Conservation (phyloP, 2,113 vertebrate species). For the Anguilla japonica region DNA sequence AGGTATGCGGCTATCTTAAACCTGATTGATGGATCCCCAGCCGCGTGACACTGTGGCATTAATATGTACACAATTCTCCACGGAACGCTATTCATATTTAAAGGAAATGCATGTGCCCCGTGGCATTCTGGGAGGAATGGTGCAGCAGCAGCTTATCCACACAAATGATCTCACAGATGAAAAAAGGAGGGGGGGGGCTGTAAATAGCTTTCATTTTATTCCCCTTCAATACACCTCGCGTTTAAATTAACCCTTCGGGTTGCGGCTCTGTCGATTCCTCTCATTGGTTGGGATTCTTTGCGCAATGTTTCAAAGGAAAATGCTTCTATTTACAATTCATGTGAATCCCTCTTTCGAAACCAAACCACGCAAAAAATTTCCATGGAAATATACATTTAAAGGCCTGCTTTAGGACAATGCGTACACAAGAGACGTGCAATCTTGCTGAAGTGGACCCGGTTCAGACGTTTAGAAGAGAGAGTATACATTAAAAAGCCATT, state of each 20-base stretch:
- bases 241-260: neutral
- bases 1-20: neutral
- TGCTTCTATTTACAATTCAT: too few species aligned
- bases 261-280: neutral
- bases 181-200: neutral
- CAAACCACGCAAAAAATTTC: too few species aligned
- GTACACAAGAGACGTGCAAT: too few species aligned
- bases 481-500: too few species aligned
- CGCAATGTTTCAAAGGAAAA: too few species aligned
- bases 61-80: neutral
- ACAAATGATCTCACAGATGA: constrained; percentile 1
- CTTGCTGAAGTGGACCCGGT: too few species aligned
- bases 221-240: neutral
- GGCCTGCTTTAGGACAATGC: too few species aligned
- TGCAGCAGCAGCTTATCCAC: neutral
- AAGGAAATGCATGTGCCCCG: neutral
- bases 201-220: neutral
- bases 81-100: neutral
- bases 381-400: too few species aligned
- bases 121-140: neutral
- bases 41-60: neutral
- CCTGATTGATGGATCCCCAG: neutral
- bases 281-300: neutral
- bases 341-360: too few species aligned
- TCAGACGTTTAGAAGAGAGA: too few species aligned